phyloP scores from a whole-genome alignment of 2,797 vertebrate species.

The Periophthalmus magnuspinnatus region DNA sequence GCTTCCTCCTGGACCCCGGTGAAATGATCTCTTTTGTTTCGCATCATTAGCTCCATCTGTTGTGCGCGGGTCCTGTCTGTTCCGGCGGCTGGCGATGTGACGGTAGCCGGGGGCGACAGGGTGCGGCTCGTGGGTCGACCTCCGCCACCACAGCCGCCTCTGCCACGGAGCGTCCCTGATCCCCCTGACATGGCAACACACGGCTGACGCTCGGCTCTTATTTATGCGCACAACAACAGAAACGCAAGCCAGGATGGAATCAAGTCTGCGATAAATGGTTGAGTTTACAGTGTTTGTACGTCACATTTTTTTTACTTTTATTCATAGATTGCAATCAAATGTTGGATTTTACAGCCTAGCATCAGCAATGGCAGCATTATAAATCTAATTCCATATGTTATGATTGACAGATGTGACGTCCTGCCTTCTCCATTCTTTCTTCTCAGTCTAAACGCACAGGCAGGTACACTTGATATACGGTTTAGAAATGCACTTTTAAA shows the following conservation, averaged over 20 bases:
- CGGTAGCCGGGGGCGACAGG: slow-evolving; percentile 78
- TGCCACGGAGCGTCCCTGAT: slow-evolving; percentile 43
- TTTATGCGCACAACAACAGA: slow-evolving; percentile 66
- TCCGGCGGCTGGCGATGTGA: slow-evolving; percentile 78
- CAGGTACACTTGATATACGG: too few species aligned
- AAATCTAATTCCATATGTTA: too few species aligned
- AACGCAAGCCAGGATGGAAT: slow-evolving; percentile 12
- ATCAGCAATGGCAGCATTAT: too few species aligned
- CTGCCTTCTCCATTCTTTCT: background rate
- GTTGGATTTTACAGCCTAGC: too few species aligned
- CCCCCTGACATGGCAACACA: slow-evolving; percentile 50
- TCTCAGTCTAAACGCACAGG: too few species aligned
- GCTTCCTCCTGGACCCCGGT: slow-evolving; percentile 77
- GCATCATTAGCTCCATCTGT: slow-evolving; percentile 92
- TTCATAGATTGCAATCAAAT: too few species aligned
- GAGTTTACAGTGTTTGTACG: background rate
- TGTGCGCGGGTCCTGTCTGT: slow-evolving; percentile 79
- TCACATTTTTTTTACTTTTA: background rate
- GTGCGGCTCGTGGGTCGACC: slow-evolving; percentile 77
- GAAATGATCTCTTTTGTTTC: slow-evolving; percentile 88
- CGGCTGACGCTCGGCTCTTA: slow-evolving; percentile 63
- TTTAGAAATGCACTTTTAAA: too few species aligned
- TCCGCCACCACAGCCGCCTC: slow-evolving; percentile 52
- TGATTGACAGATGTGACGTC: background rate
- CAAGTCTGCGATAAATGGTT: background rate